Evolutionary conservation across 2,888 invertebrate species (phyloP), one percentile per base, ranked within the genome.

Genomic region (Proisotoma minuta): DNA sequence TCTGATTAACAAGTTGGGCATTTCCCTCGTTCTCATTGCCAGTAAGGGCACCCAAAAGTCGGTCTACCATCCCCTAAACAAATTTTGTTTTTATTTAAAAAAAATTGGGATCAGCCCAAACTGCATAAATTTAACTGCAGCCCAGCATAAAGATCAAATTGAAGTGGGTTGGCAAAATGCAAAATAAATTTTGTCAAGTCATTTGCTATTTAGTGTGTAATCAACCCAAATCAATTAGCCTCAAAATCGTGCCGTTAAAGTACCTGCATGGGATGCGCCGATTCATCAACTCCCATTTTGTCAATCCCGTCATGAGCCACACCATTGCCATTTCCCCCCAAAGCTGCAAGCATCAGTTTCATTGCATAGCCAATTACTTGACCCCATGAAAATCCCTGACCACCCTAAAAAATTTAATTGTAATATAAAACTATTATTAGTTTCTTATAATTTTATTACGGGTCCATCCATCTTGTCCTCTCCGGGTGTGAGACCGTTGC

Each of bases 1-100:
- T 91, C 82, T 92, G 91, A 83, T 90, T 91, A 82, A 91, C 92
- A 89, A 92, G 89, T 82, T 87, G 87, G 83, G 91, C 89, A 83
- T 91, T 91, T 81, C 89, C 87, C 78, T 91, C 91, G 83, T 92
- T 89, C 84, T 88, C 88, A 81, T 87, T 85, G 83, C 91, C 91
- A 82, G 92, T 86, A 83, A 92, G 84, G 81, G 89, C 87, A 79
- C 90, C 88, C 82, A 93, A 86, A 81, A 92, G 87, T 81, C 89
- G 90, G 79, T 90, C 88, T 86, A 92, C 87, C 83, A 92, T 86
- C 82, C 89, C 88, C 92, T 92, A 88, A 85, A 34, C 34, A 34
- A 10, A 34, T 34, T 34, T 34, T 34, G 34, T 34, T 34, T 43
- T 12, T 34, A 8, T 34, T 34, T 34, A 34, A 8, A 10, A 34